These are phyloP conservation scores for Hydroisotoma schaefferi DNA, from an alignment of 2,888 invertebrate genomes.

Conservation along the genomic window DNA sequence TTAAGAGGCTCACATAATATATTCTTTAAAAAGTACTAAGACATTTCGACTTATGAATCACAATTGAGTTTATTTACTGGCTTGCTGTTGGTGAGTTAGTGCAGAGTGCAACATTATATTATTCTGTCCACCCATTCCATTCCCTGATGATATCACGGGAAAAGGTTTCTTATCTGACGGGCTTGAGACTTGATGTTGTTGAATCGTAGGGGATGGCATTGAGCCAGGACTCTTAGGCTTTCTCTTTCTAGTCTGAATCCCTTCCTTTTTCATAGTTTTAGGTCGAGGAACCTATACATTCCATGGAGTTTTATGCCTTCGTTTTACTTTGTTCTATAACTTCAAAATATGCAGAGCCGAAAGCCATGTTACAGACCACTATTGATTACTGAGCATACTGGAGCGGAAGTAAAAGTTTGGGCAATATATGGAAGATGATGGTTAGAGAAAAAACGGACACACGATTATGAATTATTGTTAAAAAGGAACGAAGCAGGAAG, in stretches of 20 bases:
- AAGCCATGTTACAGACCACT: too few relatives aligned
- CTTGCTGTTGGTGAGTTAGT: constrained; percentile 22
- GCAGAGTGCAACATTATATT: constrained; percentile 35
- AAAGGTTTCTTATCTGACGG: constrained; percentile 23
- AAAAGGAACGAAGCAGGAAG: too few relatives aligned
- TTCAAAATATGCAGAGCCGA: too few relatives aligned
- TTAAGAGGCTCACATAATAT: too few relatives aligned
- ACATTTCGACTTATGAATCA: too few relatives aligned
- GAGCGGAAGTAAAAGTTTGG: too few relatives aligned
- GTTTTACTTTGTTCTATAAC: too few relatives aligned
- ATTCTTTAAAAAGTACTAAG: background rate
- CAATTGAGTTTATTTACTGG: background rate
- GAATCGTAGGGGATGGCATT: constrained; percentile 7
- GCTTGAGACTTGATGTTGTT: constrained; percentile 11
- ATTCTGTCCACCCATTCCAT: background rate
- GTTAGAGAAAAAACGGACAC: too few relatives aligned
- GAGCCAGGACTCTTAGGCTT: constrained; percentile 60
- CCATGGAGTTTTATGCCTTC: too few relatives aligned
- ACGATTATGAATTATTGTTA: too few relatives aligned
- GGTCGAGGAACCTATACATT: constrained; percentile 80
- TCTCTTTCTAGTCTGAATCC: constrained; percentile 93
- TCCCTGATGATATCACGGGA: constrained; percentile 14
- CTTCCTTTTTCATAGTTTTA: constrained; percentile 97
- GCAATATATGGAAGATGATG: too few relatives aligned
- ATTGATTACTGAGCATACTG: too few relatives aligned